Evolutionary conservation across 2,888 invertebrate species (phyloP).

Genomic region (Stenodera caucasica): DNA sequence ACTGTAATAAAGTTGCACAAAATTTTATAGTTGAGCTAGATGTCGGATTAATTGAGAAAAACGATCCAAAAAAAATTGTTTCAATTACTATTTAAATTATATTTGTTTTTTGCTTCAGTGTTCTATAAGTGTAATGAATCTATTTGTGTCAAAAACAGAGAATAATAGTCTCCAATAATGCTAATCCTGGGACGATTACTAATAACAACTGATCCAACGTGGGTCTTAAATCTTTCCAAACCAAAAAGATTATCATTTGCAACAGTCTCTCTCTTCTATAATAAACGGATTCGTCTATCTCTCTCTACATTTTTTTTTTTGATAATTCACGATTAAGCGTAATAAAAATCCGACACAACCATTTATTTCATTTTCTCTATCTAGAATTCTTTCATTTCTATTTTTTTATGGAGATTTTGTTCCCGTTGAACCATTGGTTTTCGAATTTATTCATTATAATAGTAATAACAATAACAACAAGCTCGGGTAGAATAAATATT

Average conservation of each 20-base stretch:
- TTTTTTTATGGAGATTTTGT: neutral
- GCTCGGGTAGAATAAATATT: conserved; percentile 24
- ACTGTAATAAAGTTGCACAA: no score
- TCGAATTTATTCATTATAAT: neutral
- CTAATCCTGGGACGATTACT: conserved; percentile 40
- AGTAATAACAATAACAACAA: neutral
- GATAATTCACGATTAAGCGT: neutral
- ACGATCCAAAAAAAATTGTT: neutral
- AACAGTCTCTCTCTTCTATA: neutral
- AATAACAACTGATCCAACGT: conserved; percentile 40
- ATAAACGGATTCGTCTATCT: neutral
- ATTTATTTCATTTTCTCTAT: neutral
- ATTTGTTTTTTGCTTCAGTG: conserved; percentile 15
- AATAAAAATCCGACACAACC: neutral
- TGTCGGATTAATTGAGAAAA: neutral
- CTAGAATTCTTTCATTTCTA: neutral
- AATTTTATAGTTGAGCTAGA: neutral
- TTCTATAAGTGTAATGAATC: conserved; percentile 41
- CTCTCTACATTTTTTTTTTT: neutral
- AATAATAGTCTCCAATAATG: conserved; percentile 39
- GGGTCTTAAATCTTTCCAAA: conserved; percentile 36
- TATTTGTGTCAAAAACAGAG: conserved; percentile 35
- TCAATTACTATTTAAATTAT: neutral
- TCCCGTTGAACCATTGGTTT: neutral
- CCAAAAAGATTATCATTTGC: conserved; percentile 26